Base-by-base conservation (phyloP, 2,113 vertebrate species). In the Heterotilapia buettikoferi region DNA sequence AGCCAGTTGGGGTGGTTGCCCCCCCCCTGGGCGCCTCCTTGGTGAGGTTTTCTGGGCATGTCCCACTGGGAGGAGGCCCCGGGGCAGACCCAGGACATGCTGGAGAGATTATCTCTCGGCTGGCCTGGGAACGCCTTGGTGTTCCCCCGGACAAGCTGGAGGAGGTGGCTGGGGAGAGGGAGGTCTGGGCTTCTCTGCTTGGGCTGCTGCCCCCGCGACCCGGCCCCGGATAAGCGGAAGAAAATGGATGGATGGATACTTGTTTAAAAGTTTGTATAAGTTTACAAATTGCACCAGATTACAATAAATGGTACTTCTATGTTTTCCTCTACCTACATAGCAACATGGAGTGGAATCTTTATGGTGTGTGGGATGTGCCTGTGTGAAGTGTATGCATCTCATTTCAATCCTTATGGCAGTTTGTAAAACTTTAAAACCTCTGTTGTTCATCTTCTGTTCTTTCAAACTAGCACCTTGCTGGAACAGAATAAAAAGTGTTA, bases 161-260 rank as follows among this genome's bases (percentile, higher is more conserved):
- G n/a, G n/a, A n/a, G n/a, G n/a, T n/a, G n/a, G n/a, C n/a, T n/a
- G n/a, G n/a, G n/a, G n/a, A n/a, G n/a, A n/a, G n/a, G n/a, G n/a
- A n/a, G n/a, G n/a, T 61, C 57, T 52, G 50, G 18, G 50, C 50
- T 61, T 6, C 29, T 61, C 57, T 2, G 57, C 57, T 33, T 10
- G 29, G 29, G 57, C 9, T 33, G 57, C 57, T 61, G 57, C 29
- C 16, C 57, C 57, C 0, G 2, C 0, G 1, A 61, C 57, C 26
- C 1, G 0, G 57, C 5, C 9, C 2, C 0, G 0, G 29, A 19
- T 61, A 33, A 33, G 29, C 0, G 0, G 29, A 33, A 19, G 16
- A 61, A 61, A 33, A 61, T 61, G 57, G 3, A 61, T 61, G 26
- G 26, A 18, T 29, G 56, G 1, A 14, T 47, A 50, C 24, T 78